Percentiles rank a stretch among this genome's conserved stretches.
Conservation (phyloP, 1,140 invertebrate species). For the Pseudomyrmex sp. region DNA sequence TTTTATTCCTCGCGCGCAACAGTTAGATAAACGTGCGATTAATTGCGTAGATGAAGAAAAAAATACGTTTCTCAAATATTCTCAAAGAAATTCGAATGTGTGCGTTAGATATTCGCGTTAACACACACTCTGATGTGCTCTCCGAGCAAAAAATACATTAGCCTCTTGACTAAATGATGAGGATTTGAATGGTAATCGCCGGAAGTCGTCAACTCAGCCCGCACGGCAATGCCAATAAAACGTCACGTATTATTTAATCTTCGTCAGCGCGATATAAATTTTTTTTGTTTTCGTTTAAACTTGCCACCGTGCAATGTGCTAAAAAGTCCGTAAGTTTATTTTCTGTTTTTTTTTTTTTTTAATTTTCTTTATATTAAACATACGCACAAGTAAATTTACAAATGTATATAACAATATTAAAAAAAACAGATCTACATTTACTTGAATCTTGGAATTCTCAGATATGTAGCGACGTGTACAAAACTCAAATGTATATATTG, state of each 20-base stretch:
- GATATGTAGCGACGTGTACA: background rate
- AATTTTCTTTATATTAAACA: background rate
- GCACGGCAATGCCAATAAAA: slow-evolving; percentile 4
- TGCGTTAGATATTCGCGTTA: no score
- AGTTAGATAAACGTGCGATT: no score
- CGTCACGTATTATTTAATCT: slow-evolving; percentile 1
- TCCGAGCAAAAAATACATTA: slow-evolving; percentile 15
- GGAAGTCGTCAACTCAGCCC: background rate
- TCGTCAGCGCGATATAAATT: background rate
- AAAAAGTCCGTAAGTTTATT: background rate
- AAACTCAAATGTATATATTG: background rate
- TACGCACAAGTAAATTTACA: background rate
- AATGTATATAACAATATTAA: background rate
- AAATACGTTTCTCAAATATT: no score
- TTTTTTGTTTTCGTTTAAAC: background rate
- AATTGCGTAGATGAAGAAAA: no score
- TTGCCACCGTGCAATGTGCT: background rate
- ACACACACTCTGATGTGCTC: slow-evolving; percentile 13
- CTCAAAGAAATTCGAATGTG: no score
- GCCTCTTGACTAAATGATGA: slow-evolving; percentile 7
- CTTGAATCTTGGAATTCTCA: no score
- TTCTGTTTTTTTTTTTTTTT: background rate
- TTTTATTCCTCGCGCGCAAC: no score
- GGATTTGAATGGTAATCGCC: background rate
- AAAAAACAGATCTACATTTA: no score